phyloP scores from a whole-genome alignment of 2,888 invertebrate genomes.

The Lampropteryx suffumata region DNA sequence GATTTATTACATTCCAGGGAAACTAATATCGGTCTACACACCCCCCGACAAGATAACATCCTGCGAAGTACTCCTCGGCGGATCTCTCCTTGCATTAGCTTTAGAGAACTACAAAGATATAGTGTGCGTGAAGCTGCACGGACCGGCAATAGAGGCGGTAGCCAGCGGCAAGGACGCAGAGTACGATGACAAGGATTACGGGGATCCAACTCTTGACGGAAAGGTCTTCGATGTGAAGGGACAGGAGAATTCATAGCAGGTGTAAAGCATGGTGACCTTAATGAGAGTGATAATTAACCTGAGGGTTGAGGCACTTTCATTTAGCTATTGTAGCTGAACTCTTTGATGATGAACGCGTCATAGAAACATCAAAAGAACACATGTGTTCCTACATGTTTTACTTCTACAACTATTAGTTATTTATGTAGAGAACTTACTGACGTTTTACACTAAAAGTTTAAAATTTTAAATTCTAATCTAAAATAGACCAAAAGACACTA shows the following conservation, averaged over 20 bases:
- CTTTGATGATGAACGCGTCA: no score
- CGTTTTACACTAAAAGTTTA: no score
- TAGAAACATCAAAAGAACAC: no score
- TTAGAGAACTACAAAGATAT: slow-evolving; percentile 86
- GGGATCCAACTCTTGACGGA: slow-evolving; percentile 55
- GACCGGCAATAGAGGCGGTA: slow-evolving; percentile 63
- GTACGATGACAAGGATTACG: slow-evolving; percentile 79
- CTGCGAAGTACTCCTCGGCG: slow-evolving; percentile 89
- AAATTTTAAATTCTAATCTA: no score
- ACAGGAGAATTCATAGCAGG: slow-evolving; percentile 62
- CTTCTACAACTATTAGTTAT: no score
- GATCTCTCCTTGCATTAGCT: slow-evolving; percentile 87
- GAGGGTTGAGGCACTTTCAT: no score
- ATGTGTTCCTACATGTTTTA: no score
- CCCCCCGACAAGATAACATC: slow-evolving; percentile 89
- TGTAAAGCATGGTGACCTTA: background rate
- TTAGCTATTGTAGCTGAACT: no score
- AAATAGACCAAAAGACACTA: no score
- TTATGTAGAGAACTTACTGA: no score
- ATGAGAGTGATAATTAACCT: no score
- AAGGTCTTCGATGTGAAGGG: slow-evolving; percentile 81
- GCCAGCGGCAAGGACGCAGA: slow-evolving; percentile 69
- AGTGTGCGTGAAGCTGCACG: slow-evolving; percentile 84
- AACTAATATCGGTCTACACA: slow-evolving; percentile 90
- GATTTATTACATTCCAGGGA: slow-evolving; percentile 75